Evolutionary conservation across 2,797 vertebrate genomes (phyloP).

Genomic region (Pygocentrus nattereri): DNA sequence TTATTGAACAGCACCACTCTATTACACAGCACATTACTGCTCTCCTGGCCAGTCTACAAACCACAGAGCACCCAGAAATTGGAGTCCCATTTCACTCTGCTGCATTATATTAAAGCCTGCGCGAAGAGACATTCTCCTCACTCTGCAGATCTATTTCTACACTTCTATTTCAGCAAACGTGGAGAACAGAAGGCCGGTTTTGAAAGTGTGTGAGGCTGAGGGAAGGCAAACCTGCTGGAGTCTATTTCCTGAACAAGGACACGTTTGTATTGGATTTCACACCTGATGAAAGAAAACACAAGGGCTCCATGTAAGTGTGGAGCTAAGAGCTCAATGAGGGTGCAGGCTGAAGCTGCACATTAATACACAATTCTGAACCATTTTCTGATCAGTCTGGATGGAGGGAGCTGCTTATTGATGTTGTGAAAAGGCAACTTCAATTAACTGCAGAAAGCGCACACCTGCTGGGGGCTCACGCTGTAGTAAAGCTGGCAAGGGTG

Average conservation of each 20-base stretch:
- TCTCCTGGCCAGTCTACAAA: not conserved
- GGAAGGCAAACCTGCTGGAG: not conserved
- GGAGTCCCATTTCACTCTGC: slow-evolving; percentile 16
- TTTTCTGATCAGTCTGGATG: not conserved
- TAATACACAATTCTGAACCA: not conserved
- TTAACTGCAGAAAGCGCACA: slow-evolving; percentile 14
- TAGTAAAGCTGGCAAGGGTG: slow-evolving; percentile 15
- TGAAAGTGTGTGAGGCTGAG: not conserved
- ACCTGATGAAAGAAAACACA: slow-evolving; percentile 1
- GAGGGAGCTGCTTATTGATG: not conserved
- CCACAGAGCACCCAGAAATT: slow-evolving; percentile 10
- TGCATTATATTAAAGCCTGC: slow-evolving; percentile 25
- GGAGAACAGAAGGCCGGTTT: not conserved
- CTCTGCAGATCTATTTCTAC: slow-evolving; percentile 24
- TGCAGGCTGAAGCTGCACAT: not conserved
- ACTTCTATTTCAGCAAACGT: slow-evolving; percentile 13
- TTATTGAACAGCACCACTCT: slow-evolving; percentile 3
- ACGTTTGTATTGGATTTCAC: not conserved
- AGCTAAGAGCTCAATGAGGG: not conserved
- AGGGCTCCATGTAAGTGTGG: not conserved
- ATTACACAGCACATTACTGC: slow-evolving; percentile 17
- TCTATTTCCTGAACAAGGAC: not conserved
- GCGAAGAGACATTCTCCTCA: not conserved
- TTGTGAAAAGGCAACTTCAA: slow-evolving; percentile 32
- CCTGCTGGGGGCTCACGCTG: slow-evolving; percentile 22